A percentile compares a stretch with the other conserved stretches of the same genome.
phyloP scores from a whole-genome alignment of 2,113 vertebrate species.

The Prolemur simus region DNA sequence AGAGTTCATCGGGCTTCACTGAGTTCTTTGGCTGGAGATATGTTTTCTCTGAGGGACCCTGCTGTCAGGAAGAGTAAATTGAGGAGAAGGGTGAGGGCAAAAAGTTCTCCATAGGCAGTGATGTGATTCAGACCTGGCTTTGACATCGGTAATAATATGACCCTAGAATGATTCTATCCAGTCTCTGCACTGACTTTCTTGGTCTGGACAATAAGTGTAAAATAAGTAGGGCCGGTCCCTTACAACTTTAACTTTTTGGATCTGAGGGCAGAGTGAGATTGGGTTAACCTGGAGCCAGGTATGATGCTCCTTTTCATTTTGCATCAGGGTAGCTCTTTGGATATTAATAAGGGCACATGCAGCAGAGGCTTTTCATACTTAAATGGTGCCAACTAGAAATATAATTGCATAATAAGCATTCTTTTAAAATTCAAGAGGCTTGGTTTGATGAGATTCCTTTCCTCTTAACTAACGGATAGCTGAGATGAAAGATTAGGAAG shows the following conservation, averaged over 20 bases:
- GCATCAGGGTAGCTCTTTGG: background rate
- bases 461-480: background rate
- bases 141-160: background rate
- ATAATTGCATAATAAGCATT: background rate
- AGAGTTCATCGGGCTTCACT: background rate
- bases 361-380: background rate
- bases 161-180: background rate
- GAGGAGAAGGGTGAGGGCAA: background rate
- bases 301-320: background rate
- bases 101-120: background rate
- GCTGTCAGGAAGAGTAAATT: background rate
- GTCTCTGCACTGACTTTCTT: background rate
- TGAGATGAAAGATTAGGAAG: background rate
- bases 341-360: background rate
- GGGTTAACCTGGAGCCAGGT: background rate
- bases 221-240: background rate
- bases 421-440: background rate
- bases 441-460: constrained; percentile 10
- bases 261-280: background rate
- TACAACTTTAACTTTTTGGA: background rate
- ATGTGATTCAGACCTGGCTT: background rate
- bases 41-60: background rate
- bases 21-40: background rate
- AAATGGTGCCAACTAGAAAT: background rate
- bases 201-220: background rate